These are phyloP conservation scores for Lithobates pipiens DNA, from an alignment of 2,797 vertebrate species.

Conservation along the genomic window DNA sequence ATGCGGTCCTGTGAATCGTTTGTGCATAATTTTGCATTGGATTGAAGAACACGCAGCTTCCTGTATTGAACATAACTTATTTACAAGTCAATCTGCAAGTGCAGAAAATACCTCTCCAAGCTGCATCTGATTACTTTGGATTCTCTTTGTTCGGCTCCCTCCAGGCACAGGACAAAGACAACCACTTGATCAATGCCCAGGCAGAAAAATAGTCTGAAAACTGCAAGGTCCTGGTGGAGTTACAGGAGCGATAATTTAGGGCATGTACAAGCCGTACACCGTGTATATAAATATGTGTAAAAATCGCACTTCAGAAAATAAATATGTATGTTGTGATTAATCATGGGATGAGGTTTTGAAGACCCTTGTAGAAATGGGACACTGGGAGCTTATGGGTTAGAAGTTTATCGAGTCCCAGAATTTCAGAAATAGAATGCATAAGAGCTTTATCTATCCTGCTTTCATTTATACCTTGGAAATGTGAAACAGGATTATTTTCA, in stretches of 20 bases:
- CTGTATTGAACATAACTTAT: constrained; percentile 47
- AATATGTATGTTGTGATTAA: not conserved
- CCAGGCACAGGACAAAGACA: constrained; percentile 32
- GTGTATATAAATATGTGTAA: no score
- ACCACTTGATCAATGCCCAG: constrained; percentile 44
- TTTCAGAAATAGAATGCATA: no score
- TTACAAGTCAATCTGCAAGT: constrained; percentile 50
- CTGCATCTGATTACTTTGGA: constrained; percentile 58
- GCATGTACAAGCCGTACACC: no score
- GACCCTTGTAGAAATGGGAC: no score
- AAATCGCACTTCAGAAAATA: no score
- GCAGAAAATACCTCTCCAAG: constrained; percentile 44
- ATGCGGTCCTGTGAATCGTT: constrained; percentile 12
- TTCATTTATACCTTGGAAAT: no score
- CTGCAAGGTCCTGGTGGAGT: constrained; percentile 17
- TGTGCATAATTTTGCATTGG: constrained; percentile 47
- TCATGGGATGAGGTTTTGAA: no score
- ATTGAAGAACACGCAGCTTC: constrained; percentile 37
- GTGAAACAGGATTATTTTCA: no score
- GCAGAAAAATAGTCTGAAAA: constrained; percentile 37
- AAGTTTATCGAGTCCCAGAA: no score
- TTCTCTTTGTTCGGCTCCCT: constrained; percentile 45
- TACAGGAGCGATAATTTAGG: not conserved
- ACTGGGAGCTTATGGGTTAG: no score
- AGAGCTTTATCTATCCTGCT: no score